Percentiles rank a stretch among this genome's conserved stretches.
These are phyloP conservation scores for Crocodylus rhombifer DNA, from an alignment of 2,797 vertebrate genomes.

Conservation along the genomic window DNA sequence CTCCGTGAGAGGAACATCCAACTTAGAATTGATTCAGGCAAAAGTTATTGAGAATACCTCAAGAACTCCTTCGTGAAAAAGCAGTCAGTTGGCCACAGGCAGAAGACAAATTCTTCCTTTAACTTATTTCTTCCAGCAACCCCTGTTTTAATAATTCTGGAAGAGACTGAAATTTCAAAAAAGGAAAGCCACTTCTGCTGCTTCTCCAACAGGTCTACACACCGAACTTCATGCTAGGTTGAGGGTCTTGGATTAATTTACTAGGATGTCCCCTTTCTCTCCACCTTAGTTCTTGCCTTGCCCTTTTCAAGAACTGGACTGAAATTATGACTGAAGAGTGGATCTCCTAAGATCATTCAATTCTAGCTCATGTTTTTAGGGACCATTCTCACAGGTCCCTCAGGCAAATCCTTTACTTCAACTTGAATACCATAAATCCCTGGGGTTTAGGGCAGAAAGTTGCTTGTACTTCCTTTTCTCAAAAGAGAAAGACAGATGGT, in stretches of 20 bases:
- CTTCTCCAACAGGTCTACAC: background rate
- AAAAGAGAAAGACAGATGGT: background rate
- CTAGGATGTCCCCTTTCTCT: background rate
- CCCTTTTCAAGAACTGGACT: background rate
- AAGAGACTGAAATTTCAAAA: background rate
- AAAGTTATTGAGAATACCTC: background rate
- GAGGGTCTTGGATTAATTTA: background rate
- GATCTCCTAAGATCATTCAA: background rate
- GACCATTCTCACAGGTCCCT: background rate
- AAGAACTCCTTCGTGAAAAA: background rate
- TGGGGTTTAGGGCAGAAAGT: background rate
- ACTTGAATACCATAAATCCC: background rate
- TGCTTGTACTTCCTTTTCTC: background rate
- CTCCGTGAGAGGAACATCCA: too few relatives aligned
- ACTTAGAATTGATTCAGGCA: background rate
- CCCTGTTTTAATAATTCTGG: background rate
- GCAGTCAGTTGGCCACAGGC: background rate
- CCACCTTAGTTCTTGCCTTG: fast-evolving
- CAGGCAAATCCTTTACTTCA: background rate
- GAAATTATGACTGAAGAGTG: background rate
- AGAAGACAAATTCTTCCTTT: background rate
- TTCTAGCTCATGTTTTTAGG: background rate
- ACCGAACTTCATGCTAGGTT: background rate
- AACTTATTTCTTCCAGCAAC: background rate
- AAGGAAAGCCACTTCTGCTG: background rate